phyloP scores from a whole-genome alignment of 2,797 vertebrate genomes.

The Alcedo quadribrachys region DNA sequence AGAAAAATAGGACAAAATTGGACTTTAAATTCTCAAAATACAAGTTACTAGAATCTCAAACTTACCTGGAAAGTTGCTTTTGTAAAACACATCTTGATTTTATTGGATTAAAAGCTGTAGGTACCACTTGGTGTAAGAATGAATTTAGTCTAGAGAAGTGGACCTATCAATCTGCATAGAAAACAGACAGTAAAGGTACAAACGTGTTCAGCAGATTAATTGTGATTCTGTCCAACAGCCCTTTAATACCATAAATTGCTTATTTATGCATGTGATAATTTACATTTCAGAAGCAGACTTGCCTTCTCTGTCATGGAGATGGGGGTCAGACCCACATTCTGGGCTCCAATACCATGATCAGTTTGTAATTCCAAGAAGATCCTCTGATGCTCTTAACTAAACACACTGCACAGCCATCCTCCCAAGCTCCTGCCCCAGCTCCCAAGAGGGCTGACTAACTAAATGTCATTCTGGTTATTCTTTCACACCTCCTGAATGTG shows the following conservation, averaged over 20 bases:
- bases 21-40: background rate
- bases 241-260: background rate
- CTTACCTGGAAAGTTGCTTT: background rate
- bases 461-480: background rate
- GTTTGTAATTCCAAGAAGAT: background rate
- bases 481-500: background rate
- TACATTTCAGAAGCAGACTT: background rate
- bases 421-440: background rate
- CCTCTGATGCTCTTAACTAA: rapidly evolving
- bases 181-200: background rate
- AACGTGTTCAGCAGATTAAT: background rate
- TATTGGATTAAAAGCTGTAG: background rate
- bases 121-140: background rate
- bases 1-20: background rate
- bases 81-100: background rate
- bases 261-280: background rate
- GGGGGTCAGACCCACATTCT: background rate
- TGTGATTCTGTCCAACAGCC: background rate
- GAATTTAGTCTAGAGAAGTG: background rate
- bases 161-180: background rate
- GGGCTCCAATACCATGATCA: background rate
- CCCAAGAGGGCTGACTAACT: background rate
- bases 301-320: background rate
- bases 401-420: background rate
- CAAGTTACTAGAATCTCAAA: background rate